Base-by-base conservation (phyloP, 2,888 invertebrate genomes). In the Andrena bicolor region DNA sequence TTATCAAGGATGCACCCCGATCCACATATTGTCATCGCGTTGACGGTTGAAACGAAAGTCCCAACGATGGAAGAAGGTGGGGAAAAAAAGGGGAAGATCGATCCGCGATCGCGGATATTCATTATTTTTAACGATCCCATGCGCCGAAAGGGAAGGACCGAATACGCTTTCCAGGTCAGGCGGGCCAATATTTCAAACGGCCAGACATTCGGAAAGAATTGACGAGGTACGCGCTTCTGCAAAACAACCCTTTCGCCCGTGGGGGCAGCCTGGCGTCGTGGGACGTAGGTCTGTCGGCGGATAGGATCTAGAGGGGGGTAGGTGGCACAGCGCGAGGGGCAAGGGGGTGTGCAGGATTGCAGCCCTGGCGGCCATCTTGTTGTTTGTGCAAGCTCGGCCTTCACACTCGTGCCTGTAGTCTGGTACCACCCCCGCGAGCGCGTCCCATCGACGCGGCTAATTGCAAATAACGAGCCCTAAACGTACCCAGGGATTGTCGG, bases 341-440 rank as follows among this genome's bases (percentile, higher is more conserved):
- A 61, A 72, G 80, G 70, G 88, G 83, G 87, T 84, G 85, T 84
- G 80, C 73, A 85, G 85, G 85, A 88, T 30, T 66, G 74, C 78
- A 85, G 88, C 68, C 85, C 23, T 8, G 90, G 90, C 91, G 86
- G 92, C 92, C 93, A 92, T 93, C 90, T 93, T 92, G 92, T 93
- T 93, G 93, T 93, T 93, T 93, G 92, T 91, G 92, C 91, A 92
- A 92, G 90, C 91, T 90, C 90, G 87, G 88, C 89, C 88, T 86
- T 89, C 86, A 88, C 88, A 90, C 88, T 90, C 87, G 88, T 84
- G 86, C 84, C 86, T 82, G 72, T 72, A 74, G 74, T 64, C 76
- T 49, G 78, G 79, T 84, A 82, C 85, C 88, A 85, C 71, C 81
- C 81, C 79, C 84, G 56, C 23, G 48, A 80, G 74, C 83, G 80